Evolutionary conservation across 2,888 invertebrate species (phyloP).

Genomic region (Leucozona laternaria): DNA sequence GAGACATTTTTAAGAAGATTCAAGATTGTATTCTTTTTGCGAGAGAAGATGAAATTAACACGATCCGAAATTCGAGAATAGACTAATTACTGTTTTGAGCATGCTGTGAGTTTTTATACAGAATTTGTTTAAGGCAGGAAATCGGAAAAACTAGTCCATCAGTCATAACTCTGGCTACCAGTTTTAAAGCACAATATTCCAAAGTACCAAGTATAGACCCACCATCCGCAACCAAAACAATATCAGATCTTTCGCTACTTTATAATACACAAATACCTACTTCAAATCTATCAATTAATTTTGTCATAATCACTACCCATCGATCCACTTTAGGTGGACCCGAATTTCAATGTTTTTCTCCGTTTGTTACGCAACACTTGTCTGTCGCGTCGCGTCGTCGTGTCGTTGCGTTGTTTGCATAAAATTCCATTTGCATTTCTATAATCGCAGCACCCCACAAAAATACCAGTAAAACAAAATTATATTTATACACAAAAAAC

Average conservation of each 20-base stretch:
- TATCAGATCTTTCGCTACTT: slow-evolving; percentile 12
- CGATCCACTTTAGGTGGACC: background rate
- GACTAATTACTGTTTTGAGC: slow-evolving; percentile 53
- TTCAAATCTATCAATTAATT: slow-evolving; percentile 48
- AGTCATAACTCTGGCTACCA: slow-evolving; percentile 28
- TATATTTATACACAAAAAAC: slow-evolving; percentile 1
- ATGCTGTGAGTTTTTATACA: slow-evolving; percentile 54
- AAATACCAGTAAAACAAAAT: slow-evolving; percentile 6
- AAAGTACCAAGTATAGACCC: slow-evolving; percentile 2
- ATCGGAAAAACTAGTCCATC: slow-evolving; percentile 14
- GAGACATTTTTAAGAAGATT: slow-evolving; percentile 23
- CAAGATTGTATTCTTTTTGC: background rate
- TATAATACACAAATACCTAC: slow-evolving; percentile 14
- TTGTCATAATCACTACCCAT: slow-evolving; percentile 41
- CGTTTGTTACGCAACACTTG: slow-evolving; percentile 42
- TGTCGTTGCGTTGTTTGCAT: slow-evolving; percentile 12
- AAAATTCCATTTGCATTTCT: slow-evolving; percentile 39
- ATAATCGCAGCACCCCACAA: background rate
- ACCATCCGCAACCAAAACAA: background rate
- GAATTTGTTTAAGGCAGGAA: slow-evolving; percentile 21
- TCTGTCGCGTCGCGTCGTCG: slow-evolving; percentile 3
- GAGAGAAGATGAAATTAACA: slow-evolving; percentile 10
- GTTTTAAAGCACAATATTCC: slow-evolving; percentile 41
- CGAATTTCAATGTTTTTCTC: slow-evolving; percentile 45
- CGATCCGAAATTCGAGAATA: slow-evolving; percentile 39